phyloP scores from a whole-genome alignment of 2,888 invertebrate genomes.

The Pasiphila rectangulata region DNA sequence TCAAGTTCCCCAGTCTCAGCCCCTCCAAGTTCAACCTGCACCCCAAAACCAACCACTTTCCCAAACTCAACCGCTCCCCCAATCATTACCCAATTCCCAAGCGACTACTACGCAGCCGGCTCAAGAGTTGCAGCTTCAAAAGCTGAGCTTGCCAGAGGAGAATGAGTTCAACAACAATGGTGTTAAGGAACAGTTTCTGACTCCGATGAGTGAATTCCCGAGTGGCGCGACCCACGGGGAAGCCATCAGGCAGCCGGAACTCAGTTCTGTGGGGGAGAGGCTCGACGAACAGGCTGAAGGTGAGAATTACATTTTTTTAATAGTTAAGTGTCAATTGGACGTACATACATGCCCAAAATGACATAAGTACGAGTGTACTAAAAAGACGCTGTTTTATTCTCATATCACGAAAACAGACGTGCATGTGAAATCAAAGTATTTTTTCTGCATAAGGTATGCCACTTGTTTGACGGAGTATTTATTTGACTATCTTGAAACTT shows the following conservation, averaged over 20 bases:
- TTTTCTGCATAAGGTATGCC: too few relatives aligned
- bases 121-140: slow-evolving; percentile 54
- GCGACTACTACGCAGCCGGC: slow-evolving; percentile 25
- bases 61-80: too few relatives aligned
- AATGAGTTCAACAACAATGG: slow-evolving; percentile 53
- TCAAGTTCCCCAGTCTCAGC: not conserved
- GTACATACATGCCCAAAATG: too few relatives aligned
- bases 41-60: too few relatives aligned
- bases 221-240: slow-evolving; percentile 55
- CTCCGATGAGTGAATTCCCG: slow-evolving; percentile 71
- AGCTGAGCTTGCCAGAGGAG: slow-evolving; percentile 52
- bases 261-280: slow-evolving; percentile 70
- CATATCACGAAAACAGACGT: too few relatives aligned
- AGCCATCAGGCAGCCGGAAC: slow-evolving; percentile 58
- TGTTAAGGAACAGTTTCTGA: slow-evolving; percentile 70
- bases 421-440: too few relatives aligned
- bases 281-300: slow-evolving; percentile 64
- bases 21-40: too few relatives aligned
- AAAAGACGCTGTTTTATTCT: too few relatives aligned
- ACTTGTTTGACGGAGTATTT: too few relatives aligned
- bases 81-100: slow-evolving; percentile 15
- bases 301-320: slow-evolving; percentile 32
- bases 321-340: not conserved
- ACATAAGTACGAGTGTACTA: too few relatives aligned
- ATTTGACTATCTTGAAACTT: too few relatives aligned